These are phyloP conservation scores for Vandiemenella viatica DNA, from an alignment of 2,888 invertebrate genomes.

Conservation along the genomic window DNA sequence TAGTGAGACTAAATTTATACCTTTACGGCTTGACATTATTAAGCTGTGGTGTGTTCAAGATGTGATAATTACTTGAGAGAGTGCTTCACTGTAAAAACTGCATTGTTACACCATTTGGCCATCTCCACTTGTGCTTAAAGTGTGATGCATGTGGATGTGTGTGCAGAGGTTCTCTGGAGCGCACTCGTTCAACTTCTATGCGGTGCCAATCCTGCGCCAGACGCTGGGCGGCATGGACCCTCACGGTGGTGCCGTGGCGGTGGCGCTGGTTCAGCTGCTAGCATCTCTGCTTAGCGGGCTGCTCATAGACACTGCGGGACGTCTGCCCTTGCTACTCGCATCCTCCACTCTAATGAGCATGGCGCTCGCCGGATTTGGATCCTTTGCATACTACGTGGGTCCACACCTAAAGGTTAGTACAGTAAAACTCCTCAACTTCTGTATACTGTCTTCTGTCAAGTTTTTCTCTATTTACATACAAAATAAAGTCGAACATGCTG, in stretches of 20 bases:
- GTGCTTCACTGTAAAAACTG: too few relatives aligned
- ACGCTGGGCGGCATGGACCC: constrained; percentile 71
- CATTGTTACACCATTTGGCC: too few relatives aligned
- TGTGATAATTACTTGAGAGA: too few relatives aligned
- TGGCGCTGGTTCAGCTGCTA: constrained; percentile 71
- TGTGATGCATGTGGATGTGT: constrained; percentile 78
- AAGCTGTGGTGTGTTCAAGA: too few relatives aligned
- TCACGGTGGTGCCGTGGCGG: constrained; percentile 69
- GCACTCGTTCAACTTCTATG: constrained; percentile 72
- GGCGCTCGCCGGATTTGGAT: constrained; percentile 72
- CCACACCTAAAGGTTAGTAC: constrained; percentile 38
- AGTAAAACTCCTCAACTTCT: too few relatives aligned
- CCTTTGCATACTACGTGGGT: constrained; percentile 67
- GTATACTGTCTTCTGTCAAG: too few relatives aligned
- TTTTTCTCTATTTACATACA: too few relatives aligned
- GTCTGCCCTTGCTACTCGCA: constrained; percentile 67
- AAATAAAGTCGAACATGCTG: too few relatives aligned
- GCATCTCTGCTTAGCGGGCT: constrained; percentile 67
- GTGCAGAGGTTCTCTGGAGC: constrained; percentile 70
- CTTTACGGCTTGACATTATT: too few relatives aligned
- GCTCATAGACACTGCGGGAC: constrained; percentile 72
- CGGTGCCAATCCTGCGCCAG: constrained; percentile 71
- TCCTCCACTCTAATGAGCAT: constrained; percentile 73
- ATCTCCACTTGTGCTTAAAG: too few relatives aligned
- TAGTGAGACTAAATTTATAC: too few relatives aligned